Percentiles rank a stretch among this genome's conserved stretches.
These are phyloP conservation scores for Nesidiocoris tenuis DNA, from an alignment of 2,888 invertebrate species.

Conservation along the genomic window DNA sequence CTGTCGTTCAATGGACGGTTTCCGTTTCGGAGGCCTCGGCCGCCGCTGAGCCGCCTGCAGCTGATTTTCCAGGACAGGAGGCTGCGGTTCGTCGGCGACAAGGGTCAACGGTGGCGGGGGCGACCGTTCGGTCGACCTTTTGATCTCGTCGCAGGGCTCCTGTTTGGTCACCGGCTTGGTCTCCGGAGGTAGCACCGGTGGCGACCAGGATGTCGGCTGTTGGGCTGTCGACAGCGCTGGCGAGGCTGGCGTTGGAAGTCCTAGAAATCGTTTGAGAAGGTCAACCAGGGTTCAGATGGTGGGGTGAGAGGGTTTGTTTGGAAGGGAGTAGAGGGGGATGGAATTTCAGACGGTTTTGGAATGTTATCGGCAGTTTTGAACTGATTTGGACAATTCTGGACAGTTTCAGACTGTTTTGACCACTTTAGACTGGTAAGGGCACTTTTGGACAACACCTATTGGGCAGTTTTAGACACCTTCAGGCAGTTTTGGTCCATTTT, in stretches of 20 bases:
- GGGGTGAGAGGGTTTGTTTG: neutral
- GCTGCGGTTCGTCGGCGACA: slow-evolving; percentile 33
- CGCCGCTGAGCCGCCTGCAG: slow-evolving; percentile 8
- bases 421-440: too few species aligned
- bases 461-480: too few species aligned
- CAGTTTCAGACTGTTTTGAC: too few species aligned
- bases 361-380: too few species aligned
- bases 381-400: too few species aligned
- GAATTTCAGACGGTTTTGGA: too few species aligned
- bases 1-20: slow-evolving; percentile 33
- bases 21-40: slow-evolving; percentile 37
- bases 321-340: too few species aligned
- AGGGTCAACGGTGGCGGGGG: slow-evolving; percentile 43
- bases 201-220: slow-evolving; percentile 49
- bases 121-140: slow-evolving; percentile 19
- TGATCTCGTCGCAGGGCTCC: slow-evolving; percentile 16
- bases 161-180: slow-evolving; percentile 14
- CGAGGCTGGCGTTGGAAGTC: slow-evolving; percentile 51
- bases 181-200: slow-evolving; percentile 43
- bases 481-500: too few species aligned
- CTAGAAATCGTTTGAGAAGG: slow-evolving; percentile 22
- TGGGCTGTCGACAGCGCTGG: slow-evolving; percentile 53
- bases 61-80: slow-evolving; percentile 34
- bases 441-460: too few species aligned
- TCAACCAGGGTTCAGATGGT: neutral